Evolutionary conservation across 2,113 vertebrate genomes (phyloP).

Genomic region (Seriola rivoliana): DNA sequence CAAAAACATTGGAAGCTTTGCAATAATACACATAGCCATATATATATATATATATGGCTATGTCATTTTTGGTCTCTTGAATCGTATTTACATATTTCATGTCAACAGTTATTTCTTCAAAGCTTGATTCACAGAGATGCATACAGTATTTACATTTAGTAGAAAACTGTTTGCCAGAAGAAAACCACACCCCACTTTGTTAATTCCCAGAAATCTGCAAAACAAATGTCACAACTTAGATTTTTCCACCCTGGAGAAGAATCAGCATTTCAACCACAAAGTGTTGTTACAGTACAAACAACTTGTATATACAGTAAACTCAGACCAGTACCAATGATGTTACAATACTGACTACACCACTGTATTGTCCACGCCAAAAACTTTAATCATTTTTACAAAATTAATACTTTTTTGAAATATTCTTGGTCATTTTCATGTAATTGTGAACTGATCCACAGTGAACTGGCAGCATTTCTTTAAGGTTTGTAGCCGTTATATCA

Average conservation of each 20-base stretch:
- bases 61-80: conserved; percentile 60
- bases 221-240: background rate
- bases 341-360: background rate
- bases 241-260: background rate
- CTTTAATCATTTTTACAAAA: background rate
- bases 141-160: conserved; percentile 40
- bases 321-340: background rate
- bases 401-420: background rate
- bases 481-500: background rate
- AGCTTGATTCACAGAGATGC: background rate
- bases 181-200: background rate
- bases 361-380: background rate
- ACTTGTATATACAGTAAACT: background rate
- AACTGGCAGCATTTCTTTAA: background rate
- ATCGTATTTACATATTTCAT: conserved; percentile 12
- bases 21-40: conserved; percentile 7
- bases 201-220: background rate
- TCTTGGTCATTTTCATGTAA: background rate
- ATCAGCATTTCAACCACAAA: background rate
- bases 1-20: conserved; percentile 12
- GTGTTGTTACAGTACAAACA: conserved; percentile 11
- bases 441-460: conserved; percentile 12
- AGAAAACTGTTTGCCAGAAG: conserved; percentile 20
- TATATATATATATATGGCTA: conserved; percentile 30
- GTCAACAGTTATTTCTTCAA: background rate